Conservation (phyloP, 2,797 vertebrate genomes). For the Enteromius afrohamiltoni region DNA sequence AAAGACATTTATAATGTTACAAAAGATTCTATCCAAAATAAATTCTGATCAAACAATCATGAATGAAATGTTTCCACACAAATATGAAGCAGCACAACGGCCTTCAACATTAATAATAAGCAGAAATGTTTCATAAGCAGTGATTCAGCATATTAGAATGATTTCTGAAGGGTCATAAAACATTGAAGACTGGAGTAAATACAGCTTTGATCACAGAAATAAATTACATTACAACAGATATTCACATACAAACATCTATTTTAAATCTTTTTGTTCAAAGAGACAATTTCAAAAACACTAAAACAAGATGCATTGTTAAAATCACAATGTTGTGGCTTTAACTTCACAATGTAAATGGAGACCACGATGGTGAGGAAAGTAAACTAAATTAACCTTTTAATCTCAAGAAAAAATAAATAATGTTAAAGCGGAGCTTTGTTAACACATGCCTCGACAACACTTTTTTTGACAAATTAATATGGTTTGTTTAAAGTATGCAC, state of each 20-base stretch:
- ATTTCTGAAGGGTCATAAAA: not conserved
- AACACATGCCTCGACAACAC: not conserved
- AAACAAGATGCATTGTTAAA: not conserved
- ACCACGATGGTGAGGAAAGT: not conserved
- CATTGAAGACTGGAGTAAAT: not conserved
- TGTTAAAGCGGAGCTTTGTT: slow-evolving; percentile 1
- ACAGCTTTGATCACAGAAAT: not conserved
- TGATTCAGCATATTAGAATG: not conserved
- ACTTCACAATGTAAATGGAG: not conserved
- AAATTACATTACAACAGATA: not conserved
- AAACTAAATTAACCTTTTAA: not conserved
- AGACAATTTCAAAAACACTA: not conserved
- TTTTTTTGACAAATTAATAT: not conserved
- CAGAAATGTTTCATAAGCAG: not conserved
- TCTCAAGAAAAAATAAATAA: not conserved
- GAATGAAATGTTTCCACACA: not conserved
- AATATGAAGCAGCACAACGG: not conserved
- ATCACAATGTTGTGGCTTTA: not conserved
- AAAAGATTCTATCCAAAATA: not conserved
- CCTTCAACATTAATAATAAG: not conserved
- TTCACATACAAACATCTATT: not conserved
- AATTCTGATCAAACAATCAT: not conserved
- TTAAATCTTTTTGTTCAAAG: not conserved
- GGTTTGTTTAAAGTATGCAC: slow-evolving; percentile 19
- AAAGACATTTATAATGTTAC: not conserved